Evolutionary conservation across 23 tunicate genomes (phyloP), one percentile per base, ranked within the genome.

Genomic region (Halocynthia roretzi): DNA sequence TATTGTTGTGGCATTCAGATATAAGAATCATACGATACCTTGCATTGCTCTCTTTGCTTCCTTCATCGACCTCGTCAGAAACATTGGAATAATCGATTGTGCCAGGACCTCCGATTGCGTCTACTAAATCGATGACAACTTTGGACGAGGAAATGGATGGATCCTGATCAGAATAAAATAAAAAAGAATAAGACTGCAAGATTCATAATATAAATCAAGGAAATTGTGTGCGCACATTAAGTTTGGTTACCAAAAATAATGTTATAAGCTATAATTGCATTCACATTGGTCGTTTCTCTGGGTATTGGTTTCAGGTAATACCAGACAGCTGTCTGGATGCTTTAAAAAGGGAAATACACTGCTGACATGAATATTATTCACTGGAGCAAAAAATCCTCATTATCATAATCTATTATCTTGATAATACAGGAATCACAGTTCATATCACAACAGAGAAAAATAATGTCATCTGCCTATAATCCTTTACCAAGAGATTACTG

Each of bases 81-180:
- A 96, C 80, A 44, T 84, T 80, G 63, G 75, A 81, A 53, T 96
- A 96, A 56, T 90, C 91, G 72, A 96, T 83, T 5, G 86, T 68
- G 6, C 87, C 93, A 2, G 96, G 96, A 23, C 56, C 86, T 71
- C 76, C 76, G 71, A 96, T 75, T 70, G 83, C 80, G 68, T 96
- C 99, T 54, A 96, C 86, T 22, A 96, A 61, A 67, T 96, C 99
- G 21, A 96, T 64, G 0, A 96, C 95, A 10, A 83, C 85, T 21
- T 63, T 72, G 5, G 96, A 85, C 7, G 83, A 85, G 58, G 88
- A 22, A 71, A 89, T 90, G 53, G 62, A 44, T 8, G 82, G 51
- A 65, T 90, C 96, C 95, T 88, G 56, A 60, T 48, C 58, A 40
- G 7, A 5, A 15, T 20, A 72, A n/a, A 19, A 8, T 76, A 17